Evolutionary conservation across 2,113 vertebrate genomes (phyloP).

Genomic region (Colinus virginianus): DNA sequence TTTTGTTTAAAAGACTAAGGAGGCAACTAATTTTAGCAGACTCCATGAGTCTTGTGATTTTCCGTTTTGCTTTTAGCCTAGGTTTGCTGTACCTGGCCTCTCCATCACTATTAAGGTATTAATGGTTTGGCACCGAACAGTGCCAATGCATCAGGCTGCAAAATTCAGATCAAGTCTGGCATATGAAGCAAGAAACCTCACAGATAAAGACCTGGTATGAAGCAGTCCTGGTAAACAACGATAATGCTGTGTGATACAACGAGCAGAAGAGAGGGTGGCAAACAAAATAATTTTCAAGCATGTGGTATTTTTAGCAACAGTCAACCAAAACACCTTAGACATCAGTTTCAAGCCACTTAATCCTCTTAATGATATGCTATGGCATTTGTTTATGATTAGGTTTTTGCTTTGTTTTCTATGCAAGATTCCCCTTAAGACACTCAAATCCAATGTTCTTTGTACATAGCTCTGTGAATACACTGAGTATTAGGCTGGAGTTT

Average conservation of each 20-base stretch:
- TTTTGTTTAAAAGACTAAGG: neutral
- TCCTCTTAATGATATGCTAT: constrained; percentile 49
- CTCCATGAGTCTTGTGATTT: neutral
- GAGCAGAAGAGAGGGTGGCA: constrained; percentile 13
- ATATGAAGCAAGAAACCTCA: neutral
- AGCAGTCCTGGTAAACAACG: constrained; percentile 21
- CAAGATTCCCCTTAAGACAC: constrained; percentile 50
- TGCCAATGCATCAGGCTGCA: constrained; percentile 35
- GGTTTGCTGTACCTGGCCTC: neutral
- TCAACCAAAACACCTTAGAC: constrained; percentile 49
- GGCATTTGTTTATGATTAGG: constrained; percentile 47
- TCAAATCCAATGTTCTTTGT: neutral
- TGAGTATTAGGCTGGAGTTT: constrained; percentile 34
- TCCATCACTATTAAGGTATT: constrained; percentile 23
- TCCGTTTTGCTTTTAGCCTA: neutral
- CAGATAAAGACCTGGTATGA: neutral
- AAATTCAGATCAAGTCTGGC: constrained; percentile 25
- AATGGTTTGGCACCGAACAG: neutral
- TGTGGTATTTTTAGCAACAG: constrained; percentile 61
- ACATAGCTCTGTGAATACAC: constrained; percentile 2
- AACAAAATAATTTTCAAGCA: constrained; percentile 46
- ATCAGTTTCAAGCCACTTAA: constrained; percentile 56
- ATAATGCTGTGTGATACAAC: constrained; percentile 12
- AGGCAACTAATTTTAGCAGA: neutral
- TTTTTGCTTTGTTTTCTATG: constrained; percentile 41